Conservation (phyloP, 2,888 invertebrate genomes). For the Drosophila demipolita region DNA sequence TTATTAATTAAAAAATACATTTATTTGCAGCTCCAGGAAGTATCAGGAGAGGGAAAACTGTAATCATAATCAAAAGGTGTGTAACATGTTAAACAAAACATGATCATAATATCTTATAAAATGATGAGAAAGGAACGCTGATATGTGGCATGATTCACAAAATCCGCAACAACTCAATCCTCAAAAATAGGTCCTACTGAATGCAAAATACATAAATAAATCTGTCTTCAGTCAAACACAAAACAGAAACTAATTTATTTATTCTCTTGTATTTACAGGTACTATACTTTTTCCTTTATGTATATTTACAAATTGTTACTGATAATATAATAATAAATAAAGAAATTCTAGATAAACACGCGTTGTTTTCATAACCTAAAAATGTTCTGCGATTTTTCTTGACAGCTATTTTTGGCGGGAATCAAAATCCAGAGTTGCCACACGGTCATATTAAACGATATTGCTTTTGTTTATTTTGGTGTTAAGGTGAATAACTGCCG, state of each 20-base stretch:
- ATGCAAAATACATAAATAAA: not conserved
- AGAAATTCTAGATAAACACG: not conserved
- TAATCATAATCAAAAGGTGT: slow-evolving; percentile 2
- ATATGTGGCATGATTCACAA: slow-evolving; percentile 65
- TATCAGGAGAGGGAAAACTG: too few relatives aligned
- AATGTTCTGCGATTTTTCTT: slow-evolving; percentile 6
- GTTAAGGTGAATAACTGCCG: not conserved
- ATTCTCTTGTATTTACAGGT: slow-evolving; percentile 44
- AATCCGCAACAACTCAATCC: slow-evolving; percentile 70
- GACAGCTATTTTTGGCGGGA: slow-evolving; percentile 12
- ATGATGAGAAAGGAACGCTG: slow-evolving; percentile 43
- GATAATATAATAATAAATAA: slow-evolving; percentile 4
- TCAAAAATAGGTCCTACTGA: slow-evolving; percentile 73
- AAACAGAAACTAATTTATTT: not conserved
- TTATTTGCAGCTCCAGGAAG: slow-evolving; percentile 9
- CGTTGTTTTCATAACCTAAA: slow-evolving; percentile 39
- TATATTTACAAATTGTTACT: not conserved
- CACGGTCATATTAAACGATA: not conserved
- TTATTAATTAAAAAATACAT: not conserved
- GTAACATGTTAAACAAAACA: not conserved
- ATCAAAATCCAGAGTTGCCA: slow-evolving; percentile 33
- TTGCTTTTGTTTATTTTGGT: not conserved
- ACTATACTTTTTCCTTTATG: slow-evolving; percentile 20
- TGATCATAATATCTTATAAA: not conserved
- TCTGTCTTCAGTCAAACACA: not conserved